Evolutionary conservation across 2,113 vertebrate genomes (phyloP).

Genomic region (Herpetotheres cachinnans): DNA sequence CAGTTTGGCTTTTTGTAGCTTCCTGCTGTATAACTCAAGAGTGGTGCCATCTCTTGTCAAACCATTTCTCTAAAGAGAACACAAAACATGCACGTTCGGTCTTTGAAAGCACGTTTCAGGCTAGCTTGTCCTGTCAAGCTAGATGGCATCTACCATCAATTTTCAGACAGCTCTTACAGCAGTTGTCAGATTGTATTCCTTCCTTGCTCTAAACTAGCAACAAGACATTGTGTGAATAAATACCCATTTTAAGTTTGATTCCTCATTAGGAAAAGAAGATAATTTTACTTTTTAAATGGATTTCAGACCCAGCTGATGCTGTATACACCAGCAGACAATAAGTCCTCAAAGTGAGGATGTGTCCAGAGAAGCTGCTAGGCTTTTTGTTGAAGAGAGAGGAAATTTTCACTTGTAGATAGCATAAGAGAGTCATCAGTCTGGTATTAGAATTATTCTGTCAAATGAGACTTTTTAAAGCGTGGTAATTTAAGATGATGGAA

Average conservation of each 20-base stretch:
- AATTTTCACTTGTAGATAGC: background rate
- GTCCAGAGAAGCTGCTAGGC: background rate
- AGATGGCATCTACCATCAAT: background rate
- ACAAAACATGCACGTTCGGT: background rate
- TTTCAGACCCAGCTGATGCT: background rate
- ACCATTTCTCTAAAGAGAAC: background rate
- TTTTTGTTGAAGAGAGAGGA: background rate
- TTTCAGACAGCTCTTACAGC: background rate
- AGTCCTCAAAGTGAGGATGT: background rate
- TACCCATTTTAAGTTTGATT: background rate
- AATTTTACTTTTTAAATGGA: background rate
- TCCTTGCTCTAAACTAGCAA: background rate
- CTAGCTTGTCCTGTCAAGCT: slow-evolving; percentile 12
- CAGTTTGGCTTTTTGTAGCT: background rate
- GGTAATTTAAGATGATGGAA: slow-evolving; percentile 38
- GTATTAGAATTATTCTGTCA: background rate
- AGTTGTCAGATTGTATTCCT: background rate
- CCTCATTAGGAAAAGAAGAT: background rate
- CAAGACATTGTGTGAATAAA: background rate
- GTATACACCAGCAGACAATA: background rate
- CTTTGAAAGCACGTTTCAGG: background rate
- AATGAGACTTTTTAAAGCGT: background rate
- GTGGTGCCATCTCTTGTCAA: background rate
- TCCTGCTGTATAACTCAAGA: background rate
- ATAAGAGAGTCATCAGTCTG: background rate